These are phyloP conservation scores for Malaclemys terrapin DNA, from an alignment of 2,113 vertebrate species.

Conservation along the genomic window DNA sequence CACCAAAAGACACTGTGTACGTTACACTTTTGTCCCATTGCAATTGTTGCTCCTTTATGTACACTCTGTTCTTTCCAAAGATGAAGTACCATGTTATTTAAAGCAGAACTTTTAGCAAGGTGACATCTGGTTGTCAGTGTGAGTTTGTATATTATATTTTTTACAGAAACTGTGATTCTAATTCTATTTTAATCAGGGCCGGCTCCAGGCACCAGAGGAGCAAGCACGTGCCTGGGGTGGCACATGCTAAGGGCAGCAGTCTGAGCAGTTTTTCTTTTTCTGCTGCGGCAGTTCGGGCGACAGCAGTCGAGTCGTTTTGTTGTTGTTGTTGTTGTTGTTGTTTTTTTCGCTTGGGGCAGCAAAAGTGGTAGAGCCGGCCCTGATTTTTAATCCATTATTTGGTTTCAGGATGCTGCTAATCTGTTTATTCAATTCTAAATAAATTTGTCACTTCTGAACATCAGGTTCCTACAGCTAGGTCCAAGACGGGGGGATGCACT, in stretches of 20 bases:
- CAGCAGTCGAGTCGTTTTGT: too few relatives aligned
- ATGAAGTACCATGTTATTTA: background rate
- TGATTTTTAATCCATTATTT: background rate
- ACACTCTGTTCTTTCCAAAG: background rate
- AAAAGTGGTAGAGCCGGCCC: too few relatives aligned
- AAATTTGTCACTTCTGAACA: background rate
- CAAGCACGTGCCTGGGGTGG: too few relatives aligned
- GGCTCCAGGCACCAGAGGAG: too few relatives aligned
- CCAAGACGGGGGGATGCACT: background rate
- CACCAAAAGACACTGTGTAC: background rate
- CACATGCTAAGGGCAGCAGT: too few relatives aligned
- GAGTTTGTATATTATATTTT: background rate
- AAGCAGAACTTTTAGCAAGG: background rate
- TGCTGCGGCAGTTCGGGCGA: too few relatives aligned
- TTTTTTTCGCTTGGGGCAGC: too few relatives aligned
- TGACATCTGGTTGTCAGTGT: background rate
- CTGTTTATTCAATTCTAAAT: background rate
- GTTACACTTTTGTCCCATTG: background rate
- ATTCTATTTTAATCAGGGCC: background rate
- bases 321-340: too few relatives aligned
- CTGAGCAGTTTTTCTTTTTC: too few relatives aligned
- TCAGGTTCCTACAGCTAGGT: accelerated
- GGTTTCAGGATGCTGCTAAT: background rate
- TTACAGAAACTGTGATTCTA: background rate
- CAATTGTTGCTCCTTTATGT: background rate